These are phyloP conservation scores for Coleophora flavipennella DNA, from an alignment of 2,888 invertebrate species.

Conservation along the genomic window DNA sequence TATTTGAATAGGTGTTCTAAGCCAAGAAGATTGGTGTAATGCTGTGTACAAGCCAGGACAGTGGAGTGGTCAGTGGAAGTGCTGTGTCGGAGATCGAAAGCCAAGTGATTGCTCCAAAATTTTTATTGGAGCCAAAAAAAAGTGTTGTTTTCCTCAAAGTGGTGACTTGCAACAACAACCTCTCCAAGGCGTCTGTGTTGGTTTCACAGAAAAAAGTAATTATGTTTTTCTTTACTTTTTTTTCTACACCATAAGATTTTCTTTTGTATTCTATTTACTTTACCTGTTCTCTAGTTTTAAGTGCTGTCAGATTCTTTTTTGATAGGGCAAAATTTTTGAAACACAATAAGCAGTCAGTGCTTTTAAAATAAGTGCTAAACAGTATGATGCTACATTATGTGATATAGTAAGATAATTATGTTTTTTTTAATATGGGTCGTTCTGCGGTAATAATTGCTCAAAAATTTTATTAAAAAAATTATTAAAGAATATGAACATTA, in stretches of 20 bases:
- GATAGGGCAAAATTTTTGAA: no score
- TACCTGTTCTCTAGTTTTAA: no score
- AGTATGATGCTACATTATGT: no score
- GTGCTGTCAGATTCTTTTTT: no score
- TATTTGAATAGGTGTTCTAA: slow-evolving; percentile 51
- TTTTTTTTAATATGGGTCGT: no score
- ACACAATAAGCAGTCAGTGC: no score
- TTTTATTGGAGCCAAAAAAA: slow-evolving; percentile 12
- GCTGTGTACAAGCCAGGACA: slow-evolving; percentile 42
- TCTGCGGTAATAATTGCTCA: no score
- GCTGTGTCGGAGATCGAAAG: slow-evolving; percentile 20
- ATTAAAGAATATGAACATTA: no score
- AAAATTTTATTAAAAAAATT: no score
- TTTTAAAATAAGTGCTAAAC: no score
- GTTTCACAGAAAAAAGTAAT: slow-evolving; percentile 53
- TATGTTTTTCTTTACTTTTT: slow-evolving; percentile 52
- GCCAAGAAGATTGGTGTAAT: slow-evolving; percentile 46
- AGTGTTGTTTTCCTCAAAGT: slow-evolving; percentile 29
- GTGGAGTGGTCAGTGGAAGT: slow-evolving; percentile 55
- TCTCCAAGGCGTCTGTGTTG: slow-evolving; percentile 26
- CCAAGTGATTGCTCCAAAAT: slow-evolving; percentile 27
- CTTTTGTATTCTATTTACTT: slow-evolving; percentile 23
- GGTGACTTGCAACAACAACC: slow-evolving; percentile 16
- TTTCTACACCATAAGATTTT: slow-evolving; percentile 40
- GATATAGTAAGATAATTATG: no score